Conservation (phyloP, 2,888 invertebrate genomes). For the Pandemis corylana region DNA sequence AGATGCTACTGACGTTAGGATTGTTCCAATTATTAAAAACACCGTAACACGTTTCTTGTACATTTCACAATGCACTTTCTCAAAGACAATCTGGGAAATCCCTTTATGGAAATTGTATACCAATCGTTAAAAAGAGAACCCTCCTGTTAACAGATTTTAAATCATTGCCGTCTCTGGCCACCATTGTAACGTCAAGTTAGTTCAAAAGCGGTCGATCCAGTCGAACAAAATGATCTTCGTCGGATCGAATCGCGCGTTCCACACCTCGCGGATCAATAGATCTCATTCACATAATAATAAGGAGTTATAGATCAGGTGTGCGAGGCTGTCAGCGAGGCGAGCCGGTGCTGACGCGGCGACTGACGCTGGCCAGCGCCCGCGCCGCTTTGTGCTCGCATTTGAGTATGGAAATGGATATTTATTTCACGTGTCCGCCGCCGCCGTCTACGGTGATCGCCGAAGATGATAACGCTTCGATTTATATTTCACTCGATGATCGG, state of each 20-base stretch:
- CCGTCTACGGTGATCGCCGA: slow-evolving; percentile 77
- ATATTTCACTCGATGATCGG: slow-evolving; percentile 82
- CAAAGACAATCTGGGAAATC: slow-evolving; percentile 77
- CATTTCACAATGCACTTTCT: slow-evolving; percentile 67
- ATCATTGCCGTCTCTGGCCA: slow-evolving; percentile 82
- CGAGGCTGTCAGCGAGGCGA: slow-evolving; percentile 56
- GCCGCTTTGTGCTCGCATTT: slow-evolving; percentile 68
- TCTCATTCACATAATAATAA: slow-evolving; percentile 85
- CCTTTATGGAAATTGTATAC: slow-evolving; percentile 85
- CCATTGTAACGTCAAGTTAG: slow-evolving; percentile 84
- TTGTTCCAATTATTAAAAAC: slow-evolving; percentile 32
- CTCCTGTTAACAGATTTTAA: slow-evolving; percentile 85
- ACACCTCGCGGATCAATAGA: slow-evolving; percentile 84
- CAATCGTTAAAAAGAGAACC: slow-evolving; percentile 84
- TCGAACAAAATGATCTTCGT: slow-evolving; percentile 83
- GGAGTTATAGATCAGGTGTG: slow-evolving; percentile 81
- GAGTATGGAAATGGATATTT: slow-evolving; percentile 83
- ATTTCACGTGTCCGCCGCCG: slow-evolving; percentile 72
- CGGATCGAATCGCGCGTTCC: slow-evolving; percentile 76
- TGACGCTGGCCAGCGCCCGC: slow-evolving; percentile 54
- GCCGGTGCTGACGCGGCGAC: slow-evolving; percentile 50
- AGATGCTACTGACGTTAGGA: slow-evolving; percentile 36
- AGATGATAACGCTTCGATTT: slow-evolving; percentile 82
- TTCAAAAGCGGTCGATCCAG: slow-evolving; percentile 82
- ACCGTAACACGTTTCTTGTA: slow-evolving; percentile 65